Conservation (phyloP, 1,140 invertebrate genomes). For the Drosophila baimaii region DNA sequence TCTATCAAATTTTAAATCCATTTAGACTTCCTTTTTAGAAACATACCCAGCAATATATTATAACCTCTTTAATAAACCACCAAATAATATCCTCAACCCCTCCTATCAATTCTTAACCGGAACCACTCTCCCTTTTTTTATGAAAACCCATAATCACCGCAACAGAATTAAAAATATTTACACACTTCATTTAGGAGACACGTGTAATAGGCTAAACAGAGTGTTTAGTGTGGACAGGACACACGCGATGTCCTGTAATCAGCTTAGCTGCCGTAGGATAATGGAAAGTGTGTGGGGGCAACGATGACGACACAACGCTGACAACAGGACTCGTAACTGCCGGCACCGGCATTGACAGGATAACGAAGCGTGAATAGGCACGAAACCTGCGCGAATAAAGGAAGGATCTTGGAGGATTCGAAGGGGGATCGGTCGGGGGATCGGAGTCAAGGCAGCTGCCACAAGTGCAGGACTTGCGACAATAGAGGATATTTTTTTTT, state of each 20-base stretch:
- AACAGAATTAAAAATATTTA: conserved; percentile 69
- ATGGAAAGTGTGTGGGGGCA: conserved; percentile 8
- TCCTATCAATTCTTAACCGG: background rate
- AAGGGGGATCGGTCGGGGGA: conserved; percentile 10
- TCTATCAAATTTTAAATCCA: too few relatives aligned
- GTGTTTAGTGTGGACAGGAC: conserved; percentile 53
- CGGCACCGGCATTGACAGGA: conserved; percentile 73
- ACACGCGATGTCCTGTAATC: conserved; percentile 52
- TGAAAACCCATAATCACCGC: conserved; percentile 44
- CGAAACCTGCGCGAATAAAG: conserved; percentile 68
- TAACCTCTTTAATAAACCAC: background rate
- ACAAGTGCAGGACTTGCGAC: conserved; percentile 56
- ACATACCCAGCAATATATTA: background rate
- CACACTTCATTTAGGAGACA: conserved; percentile 66
- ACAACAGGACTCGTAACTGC: conserved; percentile 65
- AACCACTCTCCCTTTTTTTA: conserved; percentile 14
- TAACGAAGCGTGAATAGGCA: conserved; percentile 83
- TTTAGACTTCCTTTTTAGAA: background rate
- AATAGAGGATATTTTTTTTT: conserved; percentile 46
- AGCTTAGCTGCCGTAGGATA: conserved; percentile 49
- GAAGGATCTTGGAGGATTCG: conserved; percentile 8
- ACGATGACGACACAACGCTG: conserved; percentile 55
- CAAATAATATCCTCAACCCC: background rate
- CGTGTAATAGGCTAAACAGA: conserved; percentile 77
- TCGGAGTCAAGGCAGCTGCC: conserved; percentile 70